Base-by-base conservation (phyloP, 2,797 vertebrate genomes). In the Falco cherrug region DNA sequence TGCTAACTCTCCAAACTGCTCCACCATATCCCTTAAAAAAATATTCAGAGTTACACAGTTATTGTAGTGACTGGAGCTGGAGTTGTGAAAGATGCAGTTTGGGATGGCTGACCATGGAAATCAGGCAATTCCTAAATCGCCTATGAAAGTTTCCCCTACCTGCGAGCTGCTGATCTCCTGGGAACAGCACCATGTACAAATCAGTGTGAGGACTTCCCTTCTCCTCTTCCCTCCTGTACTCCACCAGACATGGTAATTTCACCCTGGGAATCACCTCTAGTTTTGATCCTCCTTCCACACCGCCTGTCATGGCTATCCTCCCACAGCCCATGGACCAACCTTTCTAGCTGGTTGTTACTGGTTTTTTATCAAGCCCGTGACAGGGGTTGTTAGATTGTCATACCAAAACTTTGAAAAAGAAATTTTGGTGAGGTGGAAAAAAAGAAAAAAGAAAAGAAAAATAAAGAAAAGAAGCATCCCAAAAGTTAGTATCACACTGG, bases 321-420 rank as follows among this genome's bases (percentile, higher is more conserved):
- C 18, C 17, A 65, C 13, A 67, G 19, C 8, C 56, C 13, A 35
- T 0, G 13, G 18, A 65, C 9, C 24, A 74, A 0, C 7, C 9
- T 29, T 33, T 64, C 25, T 28, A 28, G 31, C 1, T 57, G 18
- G 9, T 51, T 43, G 17, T 8, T 67, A 17, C 13, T 47, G 35
- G 1, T 45, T 79, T 61, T 4, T 56, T 77, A 39, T 47, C 5
- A 61, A 61, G 8, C 1, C 7, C 11, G 16, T 5, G 4, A n/a
- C 3, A 74, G 6, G 16, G 65, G 28, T 18, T 5, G 0, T 56
- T 60, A 64, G 7, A 35, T 4, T 31, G 25, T 25, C 3, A 29
- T 5, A 11, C 3, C 26, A 28, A 75, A 71, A 51, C 21, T 43
- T 29, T 35, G 3, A 8, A 43, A 7, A 8, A 37, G 14, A 57